Conservation (phyloP, 2,888 invertebrate species). For the Scaeva pyrastri region DNA sequence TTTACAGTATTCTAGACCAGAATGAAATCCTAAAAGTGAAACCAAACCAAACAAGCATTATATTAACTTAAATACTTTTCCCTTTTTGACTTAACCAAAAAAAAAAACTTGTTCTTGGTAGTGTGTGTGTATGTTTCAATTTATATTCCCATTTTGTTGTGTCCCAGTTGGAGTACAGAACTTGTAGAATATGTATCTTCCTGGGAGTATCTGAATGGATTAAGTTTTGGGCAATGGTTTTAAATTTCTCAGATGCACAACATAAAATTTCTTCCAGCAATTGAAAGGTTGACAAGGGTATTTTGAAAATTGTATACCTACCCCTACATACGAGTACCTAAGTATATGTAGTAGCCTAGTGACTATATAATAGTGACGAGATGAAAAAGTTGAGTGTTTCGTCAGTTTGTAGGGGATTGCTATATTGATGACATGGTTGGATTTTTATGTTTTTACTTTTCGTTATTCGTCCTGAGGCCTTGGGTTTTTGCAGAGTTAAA, state of each 20-base stretch:
- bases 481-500: neutral
- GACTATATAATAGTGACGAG: conserved; percentile 21
- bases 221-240: conserved; percentile 11
- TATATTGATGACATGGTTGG: neutral
- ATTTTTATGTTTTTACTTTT: conserved; percentile 12
- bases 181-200: neutral
- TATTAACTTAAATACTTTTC: conserved; percentile 55
- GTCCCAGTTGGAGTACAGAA: neutral
- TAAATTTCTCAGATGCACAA: conserved; percentile 45
- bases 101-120: neutral
- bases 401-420: neutral
- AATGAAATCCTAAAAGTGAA: conserved; percentile 31
- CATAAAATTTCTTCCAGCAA: conserved; percentile 45
- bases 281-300: conserved; percentile 63
- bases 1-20: neutral
- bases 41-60: conserved; percentile 55
- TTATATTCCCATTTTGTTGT: neutral
- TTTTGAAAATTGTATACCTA: conserved; percentile 7
- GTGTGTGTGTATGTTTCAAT: neutral
- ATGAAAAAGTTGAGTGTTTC: conserved; percentile 38
- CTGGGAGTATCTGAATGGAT: neutral
- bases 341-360: no score
- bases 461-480: neutral
- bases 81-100: conserved; percentile 16
- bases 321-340: no score